Conservation (phyloP, 2,888 invertebrate genomes). For the Malachius bipustulatus region DNA sequence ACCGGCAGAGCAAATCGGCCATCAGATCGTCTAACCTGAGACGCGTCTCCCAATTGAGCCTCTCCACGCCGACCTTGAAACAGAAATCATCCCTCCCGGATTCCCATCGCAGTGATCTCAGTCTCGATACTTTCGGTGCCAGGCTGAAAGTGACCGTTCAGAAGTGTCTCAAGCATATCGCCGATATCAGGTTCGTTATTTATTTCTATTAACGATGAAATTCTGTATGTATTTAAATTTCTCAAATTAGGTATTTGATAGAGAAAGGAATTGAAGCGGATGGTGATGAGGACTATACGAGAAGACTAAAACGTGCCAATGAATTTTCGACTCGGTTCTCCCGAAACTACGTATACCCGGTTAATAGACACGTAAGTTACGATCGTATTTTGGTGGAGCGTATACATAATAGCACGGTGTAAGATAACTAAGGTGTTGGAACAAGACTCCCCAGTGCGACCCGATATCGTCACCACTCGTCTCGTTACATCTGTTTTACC, state of each 20-base stretch:
- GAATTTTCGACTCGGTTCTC: slow-evolving; percentile 1
- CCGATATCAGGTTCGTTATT: neutral
- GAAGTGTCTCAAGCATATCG: slow-evolving; percentile 1
- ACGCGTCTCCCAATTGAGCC: neutral
- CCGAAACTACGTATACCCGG: neutral
- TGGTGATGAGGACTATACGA: neutral
- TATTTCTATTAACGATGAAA: neutral
- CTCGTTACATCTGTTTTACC: too few species aligned
- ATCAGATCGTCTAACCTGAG: neutral
- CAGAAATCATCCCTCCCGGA: neutral
- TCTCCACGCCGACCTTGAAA: neutral
- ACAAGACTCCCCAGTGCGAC: too few species aligned
- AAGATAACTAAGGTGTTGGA: too few species aligned
- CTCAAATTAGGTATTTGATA: neutral
- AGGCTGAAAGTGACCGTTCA: neutral
- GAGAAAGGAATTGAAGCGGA: neutral
- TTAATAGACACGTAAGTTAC: neutral
- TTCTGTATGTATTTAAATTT: neutral
- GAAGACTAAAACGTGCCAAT: neutral
- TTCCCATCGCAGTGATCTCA: neutral
- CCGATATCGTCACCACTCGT: too few species aligned
- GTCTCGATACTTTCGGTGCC: neutral
- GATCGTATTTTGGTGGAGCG: too few species aligned
- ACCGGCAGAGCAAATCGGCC: neutral
- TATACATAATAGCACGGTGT: too few species aligned